These are phyloP conservation scores for Phorcus lineatus DNA, from an alignment of 2,888 invertebrate species.

Conservation along the genomic window DNA sequence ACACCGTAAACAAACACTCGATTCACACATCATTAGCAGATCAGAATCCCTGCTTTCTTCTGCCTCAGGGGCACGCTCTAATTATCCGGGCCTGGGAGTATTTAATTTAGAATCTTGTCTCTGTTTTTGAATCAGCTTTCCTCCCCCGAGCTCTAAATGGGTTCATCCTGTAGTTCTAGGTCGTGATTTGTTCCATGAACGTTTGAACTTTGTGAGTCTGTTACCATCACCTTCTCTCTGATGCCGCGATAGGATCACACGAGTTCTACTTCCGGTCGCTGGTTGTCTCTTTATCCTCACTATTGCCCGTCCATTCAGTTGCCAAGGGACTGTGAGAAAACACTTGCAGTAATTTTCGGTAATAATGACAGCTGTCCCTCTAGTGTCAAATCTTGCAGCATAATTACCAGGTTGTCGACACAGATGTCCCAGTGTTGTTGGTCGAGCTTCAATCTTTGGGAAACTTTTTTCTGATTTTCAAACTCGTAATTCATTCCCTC, in stretches of 20 bases:
- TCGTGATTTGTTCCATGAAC: neutral
- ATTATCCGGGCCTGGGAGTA: neutral
- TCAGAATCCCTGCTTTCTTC: neutral
- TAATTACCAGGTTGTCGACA: too few species aligned
- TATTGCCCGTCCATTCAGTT: neutral
- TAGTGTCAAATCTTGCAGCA: neutral
- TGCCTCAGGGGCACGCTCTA: slow-evolving; percentile 1
- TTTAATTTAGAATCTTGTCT: neutral
- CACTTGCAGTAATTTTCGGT: neutral
- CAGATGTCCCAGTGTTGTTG: too few species aligned
- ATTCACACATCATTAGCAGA: neutral
- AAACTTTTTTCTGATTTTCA: too few species aligned
- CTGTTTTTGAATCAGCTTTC: neutral
- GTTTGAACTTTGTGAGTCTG: slow-evolving; percentile 4
- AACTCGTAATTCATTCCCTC: too few species aligned
- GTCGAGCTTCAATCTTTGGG: too few species aligned
- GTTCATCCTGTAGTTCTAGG: neutral
- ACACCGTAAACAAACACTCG: neutral
- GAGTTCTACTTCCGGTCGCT: slow-evolving; percentile 1
- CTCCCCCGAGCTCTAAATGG: neutral
- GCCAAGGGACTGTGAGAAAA: neutral
- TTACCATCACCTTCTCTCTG: neutral
- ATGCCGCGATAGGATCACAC: neutral
- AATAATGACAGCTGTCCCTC: slow-evolving; percentile 17
- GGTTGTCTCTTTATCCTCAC: neutral